Evolutionary conservation across 2,888 invertebrate species (phyloP).

Genomic region (Tetheella fluctuosa): DNA sequence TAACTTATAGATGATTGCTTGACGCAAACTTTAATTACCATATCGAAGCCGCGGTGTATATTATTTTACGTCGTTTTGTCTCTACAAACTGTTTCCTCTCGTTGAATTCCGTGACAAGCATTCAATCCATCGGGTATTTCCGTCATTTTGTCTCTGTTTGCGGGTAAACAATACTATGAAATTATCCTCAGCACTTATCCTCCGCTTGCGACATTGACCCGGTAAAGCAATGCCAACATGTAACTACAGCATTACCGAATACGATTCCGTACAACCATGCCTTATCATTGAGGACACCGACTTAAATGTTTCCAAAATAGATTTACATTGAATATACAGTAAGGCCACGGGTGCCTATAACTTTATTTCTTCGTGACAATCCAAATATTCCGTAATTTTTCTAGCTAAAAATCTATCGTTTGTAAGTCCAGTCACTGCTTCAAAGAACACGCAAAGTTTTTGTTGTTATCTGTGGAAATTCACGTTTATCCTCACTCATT

Average conservation of each 20-base stretch:
- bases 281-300: slow-evolving; percentile 57
- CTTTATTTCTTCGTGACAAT: slow-evolving; percentile 19
- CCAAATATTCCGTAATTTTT: slow-evolving; percentile 6
- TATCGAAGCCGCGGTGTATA: slow-evolving; percentile 14
- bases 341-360: slow-evolving; percentile 38
- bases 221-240: slow-evolving; percentile 64
- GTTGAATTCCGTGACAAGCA: slow-evolving; percentile 33
- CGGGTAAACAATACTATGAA: slow-evolving; percentile 56
- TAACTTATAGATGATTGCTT: not conserved
- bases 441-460: slow-evolving; percentile 15
- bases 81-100: slow-evolving; percentile 21
- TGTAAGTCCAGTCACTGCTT: slow-evolving; percentile 11
- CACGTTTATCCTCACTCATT: not conserved
- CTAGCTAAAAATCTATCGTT: slow-evolving; percentile 12
- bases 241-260: slow-evolving; percentile 44
- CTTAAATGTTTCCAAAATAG: slow-evolving; percentile 21
- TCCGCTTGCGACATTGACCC: slow-evolving; percentile 66
- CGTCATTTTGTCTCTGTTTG: slow-evolving; percentile 39
- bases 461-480: not conserved
- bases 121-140: slow-evolving; percentile 45
- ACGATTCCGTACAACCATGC: slow-evolving; percentile 28
- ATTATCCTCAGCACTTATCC: slow-evolving; percentile 58
- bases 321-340: slow-evolving; percentile 48
- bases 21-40: not conserved
- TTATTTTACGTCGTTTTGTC: slow-evolving; percentile 24